Percentiles rank a stretch among this genome's conserved stretches.
Conservation (phyloP, 2,888 invertebrate species). For the Lingula anatina region DNA sequence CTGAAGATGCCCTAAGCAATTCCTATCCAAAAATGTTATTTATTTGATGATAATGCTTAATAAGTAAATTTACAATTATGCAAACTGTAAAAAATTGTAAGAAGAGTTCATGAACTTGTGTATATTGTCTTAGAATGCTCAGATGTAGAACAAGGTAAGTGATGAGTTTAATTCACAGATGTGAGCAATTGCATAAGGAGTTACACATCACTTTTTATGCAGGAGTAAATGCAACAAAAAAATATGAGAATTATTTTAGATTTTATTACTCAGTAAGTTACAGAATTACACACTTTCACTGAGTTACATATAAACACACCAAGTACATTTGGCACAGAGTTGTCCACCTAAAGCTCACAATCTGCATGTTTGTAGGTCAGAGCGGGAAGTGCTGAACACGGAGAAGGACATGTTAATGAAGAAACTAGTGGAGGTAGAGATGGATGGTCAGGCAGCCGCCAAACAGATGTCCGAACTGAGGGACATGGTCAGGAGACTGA, state of each 20-base stretch:
- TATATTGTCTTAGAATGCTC: neutral
- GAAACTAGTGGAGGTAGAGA: slow-evolving; percentile 48
- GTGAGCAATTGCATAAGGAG: neutral
- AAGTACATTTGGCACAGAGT: too few relatives aligned
- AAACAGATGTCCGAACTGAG: slow-evolving; percentile 39
- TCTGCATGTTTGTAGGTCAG: too few relatives aligned
- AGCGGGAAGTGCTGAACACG: slow-evolving; percentile 26
- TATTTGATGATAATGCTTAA: neutral
- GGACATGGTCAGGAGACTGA: slow-evolving; percentile 34
- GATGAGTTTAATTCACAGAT: neutral
- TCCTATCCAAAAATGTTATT: neutral
- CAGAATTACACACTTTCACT: too few relatives aligned
- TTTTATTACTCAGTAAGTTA: too few relatives aligned
- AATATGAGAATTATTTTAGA: too few relatives aligned
- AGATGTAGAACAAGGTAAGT: neutral
- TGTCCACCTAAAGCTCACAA: too few relatives aligned
- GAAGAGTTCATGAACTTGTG: neutral
- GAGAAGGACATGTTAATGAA: slow-evolving; percentile 46
- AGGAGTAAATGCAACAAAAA: too few relatives aligned
- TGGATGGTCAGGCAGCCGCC: slow-evolving; percentile 48
- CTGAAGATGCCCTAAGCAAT: neutral
- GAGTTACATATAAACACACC: too few relatives aligned
- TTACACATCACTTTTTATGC: slow-evolving; percentile 1
- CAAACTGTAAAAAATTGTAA: neutral
- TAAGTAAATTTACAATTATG: neutral